Conservation (phyloP, 1,140 invertebrate genomes). For the Arion vulgaris region DNA sequence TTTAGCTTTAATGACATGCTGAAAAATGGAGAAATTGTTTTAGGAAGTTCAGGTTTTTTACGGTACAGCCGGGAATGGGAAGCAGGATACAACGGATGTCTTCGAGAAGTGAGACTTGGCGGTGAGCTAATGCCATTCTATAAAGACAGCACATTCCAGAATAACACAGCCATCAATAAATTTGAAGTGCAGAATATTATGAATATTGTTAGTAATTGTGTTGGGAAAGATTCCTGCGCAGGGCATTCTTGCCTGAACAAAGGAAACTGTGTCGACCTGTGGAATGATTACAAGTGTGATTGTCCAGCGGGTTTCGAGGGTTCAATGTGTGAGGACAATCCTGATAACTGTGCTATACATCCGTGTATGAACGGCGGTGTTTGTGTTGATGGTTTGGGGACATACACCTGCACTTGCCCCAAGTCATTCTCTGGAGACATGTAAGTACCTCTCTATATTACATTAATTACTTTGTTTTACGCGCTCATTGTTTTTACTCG, state of each 20-base stretch:
- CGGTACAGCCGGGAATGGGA: slow-evolving; percentile 22
- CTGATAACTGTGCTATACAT: slow-evolving; percentile 80
- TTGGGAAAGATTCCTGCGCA: slow-evolving; percentile 31
- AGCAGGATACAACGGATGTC: slow-evolving; percentile 79
- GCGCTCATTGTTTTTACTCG: too few species aligned
- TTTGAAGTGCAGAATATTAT: not conserved
- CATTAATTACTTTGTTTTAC: too few species aligned
- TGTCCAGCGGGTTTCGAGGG: slow-evolving; percentile 84
- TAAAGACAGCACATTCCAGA: slow-evolving; percentile 61
- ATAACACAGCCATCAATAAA: slow-evolving; percentile 11
- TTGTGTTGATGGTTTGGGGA: slow-evolving; percentile 57
- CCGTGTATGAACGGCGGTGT: slow-evolving; percentile 80
- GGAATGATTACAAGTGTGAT: slow-evolving; percentile 66
- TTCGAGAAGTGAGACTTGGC: slow-evolving; percentile 91
- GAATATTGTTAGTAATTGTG: slow-evolving; percentile 15
- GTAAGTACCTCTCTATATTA: not conserved
- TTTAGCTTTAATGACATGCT: slow-evolving; percentile 13
- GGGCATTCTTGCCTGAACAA: slow-evolving; percentile 70
- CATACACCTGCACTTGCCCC: slow-evolving; percentile 56
- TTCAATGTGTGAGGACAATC: slow-evolving; percentile 68
- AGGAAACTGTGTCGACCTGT: slow-evolving; percentile 68
- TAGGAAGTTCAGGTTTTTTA: not conserved
- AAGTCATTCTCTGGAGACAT: slow-evolving; percentile 36
- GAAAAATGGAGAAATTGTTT: slow-evolving; percentile 12
- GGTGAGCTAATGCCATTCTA: slow-evolving; percentile 91